phyloP scores from a whole-genome alignment of 2,888 invertebrate genomes.

The Amphipoea oculea region DNA sequence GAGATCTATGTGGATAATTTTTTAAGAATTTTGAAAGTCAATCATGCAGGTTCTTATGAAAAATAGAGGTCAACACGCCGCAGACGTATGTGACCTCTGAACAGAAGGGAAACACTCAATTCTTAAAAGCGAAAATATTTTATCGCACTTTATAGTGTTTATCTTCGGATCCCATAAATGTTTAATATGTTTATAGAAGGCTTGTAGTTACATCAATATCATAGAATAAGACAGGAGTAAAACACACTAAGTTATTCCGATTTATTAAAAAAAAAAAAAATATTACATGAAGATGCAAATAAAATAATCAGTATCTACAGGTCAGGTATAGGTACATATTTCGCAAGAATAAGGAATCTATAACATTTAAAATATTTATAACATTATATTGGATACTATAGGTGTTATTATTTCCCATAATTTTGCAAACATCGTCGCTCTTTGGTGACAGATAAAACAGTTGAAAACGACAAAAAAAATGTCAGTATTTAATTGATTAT shows the following conservation, averaged over 20 bases:
- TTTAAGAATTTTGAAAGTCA: not conserved
- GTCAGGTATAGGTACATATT: not conserved
- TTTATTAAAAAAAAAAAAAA: not conserved
- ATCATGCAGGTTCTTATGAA: conserved; percentile 44
- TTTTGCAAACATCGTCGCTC: not conserved
- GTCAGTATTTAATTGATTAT: not conserved
- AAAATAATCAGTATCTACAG: not conserved
- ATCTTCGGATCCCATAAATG: conserved; percentile 16
- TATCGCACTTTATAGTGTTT: conserved; percentile 20
- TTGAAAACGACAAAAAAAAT: not conserved
- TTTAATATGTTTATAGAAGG: conserved; percentile 6
- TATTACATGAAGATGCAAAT: no score
- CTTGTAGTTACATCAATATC: not conserved
- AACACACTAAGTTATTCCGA: not conserved
- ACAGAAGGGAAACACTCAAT: conserved; percentile 57
- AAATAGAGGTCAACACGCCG: conserved; percentile 68
- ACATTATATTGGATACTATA: not conserved
- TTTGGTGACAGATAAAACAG: conserved; percentile 3
- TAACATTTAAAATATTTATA: not conserved
- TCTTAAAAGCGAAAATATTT: conserved; percentile 37
- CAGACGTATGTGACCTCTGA: conserved; percentile 45
- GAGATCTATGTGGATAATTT: not conserved
- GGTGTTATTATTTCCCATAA: not conserved
- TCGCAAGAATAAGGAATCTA: not conserved
- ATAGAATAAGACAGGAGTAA: not conserved